These are phyloP conservation scores for Atta texana DNA, from an alignment of 1,140 invertebrate species.

Conservation along the genomic window DNA sequence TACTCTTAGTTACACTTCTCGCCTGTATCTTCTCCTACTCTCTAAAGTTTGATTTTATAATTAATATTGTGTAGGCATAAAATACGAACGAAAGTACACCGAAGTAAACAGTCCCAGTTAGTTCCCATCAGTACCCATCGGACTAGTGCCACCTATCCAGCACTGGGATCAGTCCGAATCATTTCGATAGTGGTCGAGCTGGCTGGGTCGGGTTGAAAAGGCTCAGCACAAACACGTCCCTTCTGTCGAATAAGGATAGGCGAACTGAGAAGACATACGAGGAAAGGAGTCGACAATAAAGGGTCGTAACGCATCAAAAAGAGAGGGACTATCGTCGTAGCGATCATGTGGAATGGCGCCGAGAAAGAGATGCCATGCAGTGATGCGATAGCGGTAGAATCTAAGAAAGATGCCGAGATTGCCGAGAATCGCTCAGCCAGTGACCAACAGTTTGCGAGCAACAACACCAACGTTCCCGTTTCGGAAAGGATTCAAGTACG, in stretches of 20 bases:
- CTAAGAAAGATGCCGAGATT: background rate
- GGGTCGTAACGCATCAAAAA: background rate
- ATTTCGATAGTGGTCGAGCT: background rate
- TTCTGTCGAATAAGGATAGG: slow-evolving; percentile 1
- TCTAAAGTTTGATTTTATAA: slow-evolving; percentile 8
- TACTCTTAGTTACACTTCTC: background rate
- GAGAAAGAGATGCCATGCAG: background rate
- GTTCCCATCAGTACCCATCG: slow-evolving; percentile 1
- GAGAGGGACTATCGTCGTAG: background rate
- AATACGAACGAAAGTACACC: background rate
- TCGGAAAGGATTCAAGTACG: background rate
- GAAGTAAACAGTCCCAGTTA: background rate
- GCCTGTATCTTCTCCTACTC: background rate
- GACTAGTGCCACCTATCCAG: background rate
- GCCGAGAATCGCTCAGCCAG: background rate
- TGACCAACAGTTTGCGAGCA: background rate
- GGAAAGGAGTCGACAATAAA: background rate
- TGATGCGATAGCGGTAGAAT: background rate
- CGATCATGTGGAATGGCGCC: background rate
- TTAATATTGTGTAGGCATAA: background rate
- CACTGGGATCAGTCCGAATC: background rate
- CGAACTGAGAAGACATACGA: background rate
- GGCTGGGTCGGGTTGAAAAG: slow-evolving; percentile 27
- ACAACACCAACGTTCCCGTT: slow-evolving; percentile 11
- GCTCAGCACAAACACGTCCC: slow-evolving; percentile 4